A percentile compares a stretch with the other conserved stretches of the same genome.
These are phyloP conservation scores for Periparus ater DNA, from an alignment of 2,797 vertebrate species.

Conservation along the genomic window DNA sequence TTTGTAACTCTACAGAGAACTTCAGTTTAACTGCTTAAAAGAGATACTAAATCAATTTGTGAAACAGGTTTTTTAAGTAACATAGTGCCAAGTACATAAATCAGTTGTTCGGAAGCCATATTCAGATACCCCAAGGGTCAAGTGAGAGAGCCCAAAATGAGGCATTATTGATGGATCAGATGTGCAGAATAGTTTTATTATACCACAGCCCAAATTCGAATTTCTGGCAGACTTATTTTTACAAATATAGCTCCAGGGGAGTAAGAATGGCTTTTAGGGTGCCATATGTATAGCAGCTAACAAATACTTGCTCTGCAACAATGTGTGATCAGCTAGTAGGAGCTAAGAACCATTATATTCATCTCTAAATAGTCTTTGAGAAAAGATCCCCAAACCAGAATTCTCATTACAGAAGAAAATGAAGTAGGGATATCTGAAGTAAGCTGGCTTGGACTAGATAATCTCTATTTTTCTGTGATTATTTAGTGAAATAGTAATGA, in stretches of 20 bases:
- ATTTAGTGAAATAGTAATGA: background rate
- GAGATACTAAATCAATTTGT: constrained; percentile 29
- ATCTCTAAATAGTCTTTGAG: background rate
- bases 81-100: background rate
- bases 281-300: background rate
- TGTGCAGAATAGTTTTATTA: background rate
- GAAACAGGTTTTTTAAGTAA: constrained; percentile 13
- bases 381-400: background rate
- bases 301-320: background rate
- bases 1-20: constrained; percentile 10
- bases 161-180: background rate
- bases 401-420: background rate
- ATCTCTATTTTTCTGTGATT: background rate
- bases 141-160: background rate
- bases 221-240: background rate
- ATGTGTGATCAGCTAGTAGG: background rate
- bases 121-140: fast-evolving
- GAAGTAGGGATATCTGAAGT: background rate
- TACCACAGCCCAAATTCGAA: background rate
- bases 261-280: background rate
- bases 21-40: background rate
- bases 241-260: background rate
- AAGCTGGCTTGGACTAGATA: background rate
- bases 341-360: background rate
- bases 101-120: background rate